phyloP scores from a whole-genome alignment of 1,140 invertebrate genomes.

The Tenebrio molitor region DNA sequence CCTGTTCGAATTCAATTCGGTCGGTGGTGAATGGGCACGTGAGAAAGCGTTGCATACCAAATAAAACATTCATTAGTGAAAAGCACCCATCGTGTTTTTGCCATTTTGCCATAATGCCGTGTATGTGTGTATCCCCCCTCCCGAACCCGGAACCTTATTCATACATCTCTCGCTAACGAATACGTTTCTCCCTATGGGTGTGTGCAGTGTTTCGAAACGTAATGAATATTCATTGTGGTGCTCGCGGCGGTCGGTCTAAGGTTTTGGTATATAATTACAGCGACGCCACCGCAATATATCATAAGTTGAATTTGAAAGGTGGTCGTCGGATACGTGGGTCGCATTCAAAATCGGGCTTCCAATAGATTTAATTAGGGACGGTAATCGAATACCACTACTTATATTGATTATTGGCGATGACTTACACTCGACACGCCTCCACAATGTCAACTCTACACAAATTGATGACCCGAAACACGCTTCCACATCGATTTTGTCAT shows the following conservation, averaged over 20 bases:
- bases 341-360: slow-evolving; percentile 52
- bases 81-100: slow-evolving; percentile 51
- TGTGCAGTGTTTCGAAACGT: slow-evolving; percentile 52
- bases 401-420: slow-evolving; percentile 43
- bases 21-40: not conserved
- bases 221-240: slow-evolving; percentile 60
- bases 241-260: slow-evolving; percentile 58
- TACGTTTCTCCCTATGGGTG: slow-evolving; percentile 46
- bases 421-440: slow-evolving; percentile 12
- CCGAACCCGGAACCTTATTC: slow-evolving; percentile 44
- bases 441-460: slow-evolving; percentile 8
- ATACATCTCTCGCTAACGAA: slow-evolving; percentile 47
- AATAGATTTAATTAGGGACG: slow-evolving; percentile 52
- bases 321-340: slow-evolving; percentile 55
- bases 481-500: slow-evolving; percentile 23
- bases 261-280: slow-evolving; percentile 59
- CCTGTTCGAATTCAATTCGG: not conserved
- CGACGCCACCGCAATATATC: slow-evolving; percentile 57
- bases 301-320: slow-evolving; percentile 60
- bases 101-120: slow-evolving; percentile 5
- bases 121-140: not conserved
- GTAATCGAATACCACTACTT: slow-evolving; percentile 51
- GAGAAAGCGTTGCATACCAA: slow-evolving; percentile 14
- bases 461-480: slow-evolving; percentile 14
- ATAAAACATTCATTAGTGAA: slow-evolving; percentile 49